A percentile compares a stretch with the other conserved stretches of the same genome.
phyloP scores from a whole-genome alignment of 2,113 vertebrate genomes.

The Cettia cetti region DNA sequence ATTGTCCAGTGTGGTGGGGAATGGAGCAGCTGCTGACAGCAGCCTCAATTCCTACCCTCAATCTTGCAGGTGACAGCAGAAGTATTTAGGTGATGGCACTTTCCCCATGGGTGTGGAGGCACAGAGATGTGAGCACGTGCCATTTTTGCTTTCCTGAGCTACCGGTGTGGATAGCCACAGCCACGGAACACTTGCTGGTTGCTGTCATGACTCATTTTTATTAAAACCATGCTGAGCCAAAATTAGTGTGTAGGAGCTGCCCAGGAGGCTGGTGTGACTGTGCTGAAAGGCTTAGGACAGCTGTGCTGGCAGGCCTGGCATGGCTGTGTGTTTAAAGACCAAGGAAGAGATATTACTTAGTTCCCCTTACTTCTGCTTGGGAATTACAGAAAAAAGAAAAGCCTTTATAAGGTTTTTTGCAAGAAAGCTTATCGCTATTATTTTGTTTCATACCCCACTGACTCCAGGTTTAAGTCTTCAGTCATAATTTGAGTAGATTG shows the following conservation, averaged over 20 bases:
- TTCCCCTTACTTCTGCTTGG: neutral
- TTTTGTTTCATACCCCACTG: neutral
- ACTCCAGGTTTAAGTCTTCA: neutral
- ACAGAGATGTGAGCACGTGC: neutral
- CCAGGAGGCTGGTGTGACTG: neutral
- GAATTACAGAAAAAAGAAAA: neutral
- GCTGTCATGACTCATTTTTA: constrained; percentile 5
- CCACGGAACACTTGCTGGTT: neutral
- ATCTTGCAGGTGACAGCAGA: neutral
- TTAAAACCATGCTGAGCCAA: neutral
- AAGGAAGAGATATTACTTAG: neutral
- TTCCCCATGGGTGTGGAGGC: neutral
- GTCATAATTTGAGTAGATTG: neutral
- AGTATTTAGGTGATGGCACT: neutral
- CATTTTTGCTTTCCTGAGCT: neutral
- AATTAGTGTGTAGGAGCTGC: neutral
- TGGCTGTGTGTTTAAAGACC: neutral
- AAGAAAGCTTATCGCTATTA: neutral
- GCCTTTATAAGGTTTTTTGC: neutral
- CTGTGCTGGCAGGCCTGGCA: neutral
- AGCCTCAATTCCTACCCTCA: neutral
- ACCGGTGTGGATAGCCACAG: neutral
- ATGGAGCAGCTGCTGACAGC: neutral
- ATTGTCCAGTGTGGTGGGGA: neutral
- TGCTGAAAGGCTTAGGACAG: neutral